phyloP scores from a whole-genome alignment of 2,888 invertebrate species.

The Seira ritae region DNA sequence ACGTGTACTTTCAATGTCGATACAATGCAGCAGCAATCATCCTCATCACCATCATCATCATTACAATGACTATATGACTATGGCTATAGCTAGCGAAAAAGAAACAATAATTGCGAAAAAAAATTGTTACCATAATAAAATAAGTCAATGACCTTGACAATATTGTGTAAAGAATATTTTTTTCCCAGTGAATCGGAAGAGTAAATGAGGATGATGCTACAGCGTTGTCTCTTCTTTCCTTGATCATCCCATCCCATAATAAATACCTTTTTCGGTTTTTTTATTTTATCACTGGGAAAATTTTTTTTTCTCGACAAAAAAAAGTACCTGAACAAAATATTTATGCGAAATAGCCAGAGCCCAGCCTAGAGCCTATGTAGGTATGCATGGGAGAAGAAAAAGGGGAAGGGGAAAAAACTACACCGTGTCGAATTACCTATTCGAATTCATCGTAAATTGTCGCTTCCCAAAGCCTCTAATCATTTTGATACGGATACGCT shows the following conservation, averaged over 20 bases:
- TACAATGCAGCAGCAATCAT: not conserved
- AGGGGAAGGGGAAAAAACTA: not conserved
- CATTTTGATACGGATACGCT: constrained; percentile 10
- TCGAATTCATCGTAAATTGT: not conserved
- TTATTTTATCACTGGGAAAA: constrained; percentile 8
- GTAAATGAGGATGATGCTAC: not conserved
- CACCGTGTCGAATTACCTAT: not conserved
- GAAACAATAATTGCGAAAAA: not conserved
- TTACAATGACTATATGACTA: no score
- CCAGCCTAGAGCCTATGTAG: not conserved
- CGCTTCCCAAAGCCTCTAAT: not conserved
- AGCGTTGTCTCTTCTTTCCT: not conserved
- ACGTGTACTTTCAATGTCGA: constrained; percentile 13
- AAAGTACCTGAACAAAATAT: not conserved
- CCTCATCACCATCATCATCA: no score
- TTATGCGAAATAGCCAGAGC: not conserved
- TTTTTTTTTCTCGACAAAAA: not conserved
- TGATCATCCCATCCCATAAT: not conserved
- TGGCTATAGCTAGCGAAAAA: not conserved
- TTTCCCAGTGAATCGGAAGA: not conserved
- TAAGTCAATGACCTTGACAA: constrained; percentile 13
- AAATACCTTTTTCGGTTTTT: not conserved
- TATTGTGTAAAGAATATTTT: not conserved
- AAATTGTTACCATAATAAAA: constrained; percentile 6
- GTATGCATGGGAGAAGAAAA: not conserved